Conservation (phyloP, 2,888 invertebrate species). For the Capitulum mitella region DNA sequence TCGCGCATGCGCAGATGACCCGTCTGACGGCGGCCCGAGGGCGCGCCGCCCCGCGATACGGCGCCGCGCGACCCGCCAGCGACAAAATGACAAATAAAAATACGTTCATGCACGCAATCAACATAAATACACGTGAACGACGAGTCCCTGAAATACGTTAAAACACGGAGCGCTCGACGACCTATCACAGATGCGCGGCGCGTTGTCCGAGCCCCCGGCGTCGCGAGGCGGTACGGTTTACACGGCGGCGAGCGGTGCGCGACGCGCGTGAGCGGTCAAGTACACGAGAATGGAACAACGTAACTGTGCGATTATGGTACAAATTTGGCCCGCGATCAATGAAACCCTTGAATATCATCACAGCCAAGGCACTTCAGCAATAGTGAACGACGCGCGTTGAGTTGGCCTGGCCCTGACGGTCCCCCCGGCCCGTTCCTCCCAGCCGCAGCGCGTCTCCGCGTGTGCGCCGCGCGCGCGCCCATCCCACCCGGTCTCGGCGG, state of each 20-base stretch:
- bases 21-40: too few relatives aligned
- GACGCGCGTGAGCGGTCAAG: neutral
- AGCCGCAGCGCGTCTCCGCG: neutral
- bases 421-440: neutral
- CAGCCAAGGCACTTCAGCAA: constrained; percentile 22
- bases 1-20: too few relatives aligned
- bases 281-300: constrained; percentile 6
- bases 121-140: constrained; percentile 23
- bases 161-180: neutral
- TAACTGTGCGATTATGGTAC: constrained; percentile 11
- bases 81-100: constrained; percentile 25
- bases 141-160: constrained; percentile 22
- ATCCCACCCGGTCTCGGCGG: neutral
- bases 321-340: constrained; percentile 17
- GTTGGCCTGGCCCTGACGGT: neutral
- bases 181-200: neutral
- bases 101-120: constrained; percentile 22
- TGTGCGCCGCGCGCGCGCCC: neutral
- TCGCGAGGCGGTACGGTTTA: neutral
- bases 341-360: neutral
- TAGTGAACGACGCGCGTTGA: neutral
- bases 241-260: neutral
- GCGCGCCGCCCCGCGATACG: neutral
- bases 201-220: neutral
- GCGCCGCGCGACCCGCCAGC: neutral